phyloP scores from a whole-genome alignment of 2,797 vertebrate genomes.

The Zalophus californianus region DNA sequence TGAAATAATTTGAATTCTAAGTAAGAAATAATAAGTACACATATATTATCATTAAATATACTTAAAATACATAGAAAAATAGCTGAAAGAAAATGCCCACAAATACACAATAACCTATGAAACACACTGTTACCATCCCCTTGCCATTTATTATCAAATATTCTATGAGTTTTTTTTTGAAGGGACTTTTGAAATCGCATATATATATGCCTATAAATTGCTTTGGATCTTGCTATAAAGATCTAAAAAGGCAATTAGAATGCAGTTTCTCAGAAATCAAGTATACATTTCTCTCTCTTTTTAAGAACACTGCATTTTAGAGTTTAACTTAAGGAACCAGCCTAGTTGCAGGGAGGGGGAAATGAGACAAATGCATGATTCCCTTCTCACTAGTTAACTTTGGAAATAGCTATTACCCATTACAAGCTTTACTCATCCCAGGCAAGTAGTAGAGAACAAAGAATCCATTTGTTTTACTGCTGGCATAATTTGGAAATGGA shows the following conservation, averaged over 20 bases:
- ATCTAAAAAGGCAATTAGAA: not conserved
- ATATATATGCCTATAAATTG: not conserved
- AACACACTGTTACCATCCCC: not conserved
- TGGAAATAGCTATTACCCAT: not conserved
- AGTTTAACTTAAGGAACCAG: not conserved
- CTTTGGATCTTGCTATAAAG: constrained; percentile 7
- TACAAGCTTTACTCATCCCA: not conserved
- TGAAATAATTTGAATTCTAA: not conserved
- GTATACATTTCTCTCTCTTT: not conserved
- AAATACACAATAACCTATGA: not conserved
- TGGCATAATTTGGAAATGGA: constrained; percentile 29
- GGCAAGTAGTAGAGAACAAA: constrained; percentile 6
- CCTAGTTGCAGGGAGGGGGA: not conserved
- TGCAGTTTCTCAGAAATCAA: not conserved
- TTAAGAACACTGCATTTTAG: constrained; percentile 29
- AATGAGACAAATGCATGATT: not conserved
- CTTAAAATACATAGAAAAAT: not conserved
- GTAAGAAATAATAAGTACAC: not conserved
- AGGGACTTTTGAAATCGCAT: not conserved
- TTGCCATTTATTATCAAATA: not conserved
- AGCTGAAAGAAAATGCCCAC: not conserved
- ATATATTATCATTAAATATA: not conserved
- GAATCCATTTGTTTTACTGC: constrained; percentile 34
- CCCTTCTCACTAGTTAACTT: not conserved
- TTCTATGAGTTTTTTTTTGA: not conserved